phyloP scores from a whole-genome alignment of 2,113 vertebrate genomes.

The Ptyas mucosa region DNA sequence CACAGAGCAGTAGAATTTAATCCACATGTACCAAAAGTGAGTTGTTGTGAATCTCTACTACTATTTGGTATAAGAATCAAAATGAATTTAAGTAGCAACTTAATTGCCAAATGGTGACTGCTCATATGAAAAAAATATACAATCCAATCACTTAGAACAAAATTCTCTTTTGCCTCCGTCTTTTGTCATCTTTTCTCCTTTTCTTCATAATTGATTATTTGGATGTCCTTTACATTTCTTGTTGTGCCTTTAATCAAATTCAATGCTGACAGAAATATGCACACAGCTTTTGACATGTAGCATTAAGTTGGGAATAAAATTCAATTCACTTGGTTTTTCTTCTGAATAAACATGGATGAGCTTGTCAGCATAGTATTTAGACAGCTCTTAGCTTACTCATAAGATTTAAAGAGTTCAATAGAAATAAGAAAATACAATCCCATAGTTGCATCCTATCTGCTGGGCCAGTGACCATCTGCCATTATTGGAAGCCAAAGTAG shows the following conservation, averaged over 20 bases:
- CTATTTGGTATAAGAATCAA: neutral
- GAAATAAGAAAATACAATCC: neutral
- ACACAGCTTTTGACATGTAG: neutral
- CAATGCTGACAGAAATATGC: neutral
- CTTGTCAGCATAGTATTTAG: neutral
- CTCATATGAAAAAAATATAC: neutral
- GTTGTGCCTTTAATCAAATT: neutral
- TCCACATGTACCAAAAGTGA: conserved; percentile 97
- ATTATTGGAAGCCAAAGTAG: neutral
- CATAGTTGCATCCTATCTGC: neutral
- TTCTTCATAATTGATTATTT: neutral
- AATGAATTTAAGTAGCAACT: neutral
- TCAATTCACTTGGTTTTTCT: neutral
- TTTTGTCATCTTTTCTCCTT: neutral
- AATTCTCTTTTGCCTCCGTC: neutral
- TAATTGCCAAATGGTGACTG: neutral
- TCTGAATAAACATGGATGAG: neutral
- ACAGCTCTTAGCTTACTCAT: neutral
- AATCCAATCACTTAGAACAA: neutral
- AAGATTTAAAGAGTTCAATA: neutral
- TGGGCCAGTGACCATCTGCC: neutral
- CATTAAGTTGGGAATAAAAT: neutral
- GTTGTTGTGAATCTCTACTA: conserved; percentile 45
- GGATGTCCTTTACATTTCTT: neutral
- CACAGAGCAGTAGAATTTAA: conserved; percentile 99